Percentiles rank a stretch among this genome's conserved stretches.
Conservation (phyloP, 2,113 vertebrate genomes). For the Mionectes macconnelli region DNA sequence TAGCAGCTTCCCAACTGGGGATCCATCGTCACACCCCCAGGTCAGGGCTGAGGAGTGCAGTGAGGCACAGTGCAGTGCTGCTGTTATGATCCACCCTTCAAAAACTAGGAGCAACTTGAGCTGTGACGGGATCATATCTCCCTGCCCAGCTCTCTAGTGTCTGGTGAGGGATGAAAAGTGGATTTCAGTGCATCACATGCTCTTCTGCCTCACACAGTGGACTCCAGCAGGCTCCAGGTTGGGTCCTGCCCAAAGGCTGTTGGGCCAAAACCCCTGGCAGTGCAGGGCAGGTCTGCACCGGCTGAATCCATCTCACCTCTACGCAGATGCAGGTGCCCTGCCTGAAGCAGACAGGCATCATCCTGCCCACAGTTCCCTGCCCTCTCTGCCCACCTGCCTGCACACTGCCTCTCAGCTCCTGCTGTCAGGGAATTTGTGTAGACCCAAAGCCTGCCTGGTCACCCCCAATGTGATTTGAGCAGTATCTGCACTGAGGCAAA, state of each 20-base stretch:
- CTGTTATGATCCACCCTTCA: not conserved
- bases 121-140: not conserved
- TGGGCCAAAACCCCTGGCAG: not conserved
- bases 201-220: not conserved
- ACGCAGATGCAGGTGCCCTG: accelerated
- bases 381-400: not conserved
- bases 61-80: not conserved
- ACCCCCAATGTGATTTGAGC: not conserved
- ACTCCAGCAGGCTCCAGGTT: not conserved
- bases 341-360: not conserved
- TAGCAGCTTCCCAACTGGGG: not conserved
- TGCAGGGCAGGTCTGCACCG: not conserved
- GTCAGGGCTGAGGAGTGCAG: not conserved
- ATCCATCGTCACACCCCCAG: not conserved
- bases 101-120: not conserved
- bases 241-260: not conserved
- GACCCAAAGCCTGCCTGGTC: not conserved
- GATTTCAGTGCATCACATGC: not conserved
- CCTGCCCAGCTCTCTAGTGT: not conserved
- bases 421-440: not conserved
- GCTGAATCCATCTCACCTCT: not conserved
- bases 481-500: not conserved
- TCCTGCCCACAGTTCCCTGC: not conserved
- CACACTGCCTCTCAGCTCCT: not conserved
- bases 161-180: not conserved